Base-by-base conservation (phyloP, 2,888 invertebrate species). In the Temnothorax unifasciatus region DNA sequence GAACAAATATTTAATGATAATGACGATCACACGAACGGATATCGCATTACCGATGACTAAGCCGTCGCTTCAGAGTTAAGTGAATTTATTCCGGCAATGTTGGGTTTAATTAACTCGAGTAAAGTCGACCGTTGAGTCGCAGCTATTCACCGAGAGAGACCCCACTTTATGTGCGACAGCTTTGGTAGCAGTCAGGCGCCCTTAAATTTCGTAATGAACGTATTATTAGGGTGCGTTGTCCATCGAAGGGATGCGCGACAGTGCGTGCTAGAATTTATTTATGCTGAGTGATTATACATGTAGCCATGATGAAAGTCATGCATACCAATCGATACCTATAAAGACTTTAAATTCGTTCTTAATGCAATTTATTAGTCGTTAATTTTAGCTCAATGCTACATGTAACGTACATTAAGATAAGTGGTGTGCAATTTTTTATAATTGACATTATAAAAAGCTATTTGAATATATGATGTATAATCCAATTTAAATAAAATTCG, bases 61-160 rank as follows among this genome's bases (percentile, higher is more conserved):
- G 79, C 73, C 73, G 59, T 44, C 59, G 41, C 54, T 71, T 34
- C 59, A 13, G 41, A 71, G 79, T 73, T 81, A 73, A 81, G 79
- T 79, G 57, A 79, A 79, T 79, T 79, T 79, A 79, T 79, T 79
- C 79, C 79, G 71, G 41, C 59, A 47, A 71, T 79, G 79, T 81
- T 73, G 59, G 79, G 59, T 81, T 81, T 81, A 81, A 81, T 75
- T 84, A 84, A 82, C 82, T 64, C 63, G 82, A 82, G 71, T 82
- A 71, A 63, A 84, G 82, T 84, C 83, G 71, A 54, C 83, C 69
- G 68, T 81, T 71, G 84, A 68, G 84, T 85, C 85, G 84, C 63
- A 77, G 73, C 71, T 69, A 84, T 84, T 66, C 76, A 77, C 66
- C 44, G 59, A 8, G 29, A 29, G 82, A 29, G 82, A 68, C 59